These are phyloP conservation scores for Menura novaehollandiae DNA, from an alignment of 2,113 vertebrate genomes.

Conservation along the genomic window DNA sequence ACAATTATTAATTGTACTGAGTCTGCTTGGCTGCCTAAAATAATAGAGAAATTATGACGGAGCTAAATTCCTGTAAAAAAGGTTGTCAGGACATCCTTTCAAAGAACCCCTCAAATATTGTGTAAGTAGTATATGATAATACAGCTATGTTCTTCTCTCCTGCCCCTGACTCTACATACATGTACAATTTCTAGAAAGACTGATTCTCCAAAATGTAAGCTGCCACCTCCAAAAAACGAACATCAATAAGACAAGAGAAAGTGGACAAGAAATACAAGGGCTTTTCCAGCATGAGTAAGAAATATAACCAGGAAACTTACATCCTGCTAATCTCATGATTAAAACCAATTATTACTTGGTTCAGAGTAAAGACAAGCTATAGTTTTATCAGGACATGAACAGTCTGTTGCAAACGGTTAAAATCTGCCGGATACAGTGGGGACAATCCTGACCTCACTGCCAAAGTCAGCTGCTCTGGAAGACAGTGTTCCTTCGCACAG, in stretches of 20 bases:
- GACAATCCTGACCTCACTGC: not conserved
- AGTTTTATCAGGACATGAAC: not conserved
- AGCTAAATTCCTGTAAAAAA: not conserved
- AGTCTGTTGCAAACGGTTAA: not conserved
- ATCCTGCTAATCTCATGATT: not conserved
- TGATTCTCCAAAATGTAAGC: not conserved
- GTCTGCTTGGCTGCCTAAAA: not conserved
- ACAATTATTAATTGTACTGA: not conserved
- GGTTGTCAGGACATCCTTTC: not conserved
- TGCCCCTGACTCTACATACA: not conserved
- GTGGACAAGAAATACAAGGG: not conserved
- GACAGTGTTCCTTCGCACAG: fast-evolving
- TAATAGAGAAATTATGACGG: not conserved
- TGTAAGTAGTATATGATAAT: not conserved
- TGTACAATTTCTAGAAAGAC: not conserved
- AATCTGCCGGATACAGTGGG: not conserved
- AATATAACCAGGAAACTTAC: not conserved
- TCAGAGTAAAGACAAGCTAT: not conserved
- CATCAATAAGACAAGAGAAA: not conserved
- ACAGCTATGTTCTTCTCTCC: not conserved
- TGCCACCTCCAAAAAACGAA: not conserved
- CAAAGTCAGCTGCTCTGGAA: not conserved
- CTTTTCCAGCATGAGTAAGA: not conserved
- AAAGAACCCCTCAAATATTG: not conserved
- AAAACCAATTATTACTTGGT: not conserved